Conservation (phyloP, 1,140 invertebrate species). For the Xylocopa sonorina region DNA sequence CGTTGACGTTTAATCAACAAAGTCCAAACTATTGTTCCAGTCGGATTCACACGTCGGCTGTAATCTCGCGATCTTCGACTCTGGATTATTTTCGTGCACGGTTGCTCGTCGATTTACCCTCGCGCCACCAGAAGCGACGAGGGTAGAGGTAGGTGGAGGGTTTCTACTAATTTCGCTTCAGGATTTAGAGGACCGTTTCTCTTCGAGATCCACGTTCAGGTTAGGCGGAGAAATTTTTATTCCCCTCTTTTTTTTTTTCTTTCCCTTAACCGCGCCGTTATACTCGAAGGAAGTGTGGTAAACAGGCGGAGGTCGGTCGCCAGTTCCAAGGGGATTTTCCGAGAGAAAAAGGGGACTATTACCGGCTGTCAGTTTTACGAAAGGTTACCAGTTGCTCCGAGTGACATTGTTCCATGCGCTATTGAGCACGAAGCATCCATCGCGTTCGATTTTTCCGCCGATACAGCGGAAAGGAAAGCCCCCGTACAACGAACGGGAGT, state of each 20-base stretch:
- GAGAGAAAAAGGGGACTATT: slow-evolving; percentile 6
- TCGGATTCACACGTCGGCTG: slow-evolving; percentile 40
- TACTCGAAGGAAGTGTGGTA: too few relatives aligned
- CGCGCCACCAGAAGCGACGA: too few relatives aligned
- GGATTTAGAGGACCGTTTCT: too few relatives aligned
- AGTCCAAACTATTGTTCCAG: slow-evolving; percentile 70
- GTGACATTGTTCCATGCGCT: slow-evolving; percentile 31
- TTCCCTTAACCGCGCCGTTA: too few relatives aligned
- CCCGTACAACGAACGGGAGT: not conserved
- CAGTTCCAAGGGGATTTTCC: not conserved
- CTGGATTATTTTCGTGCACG: slow-evolving; percentile 6
- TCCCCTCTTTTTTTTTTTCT: too few relatives aligned
- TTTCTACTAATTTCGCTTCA: too few relatives aligned
- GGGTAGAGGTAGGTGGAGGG: too few relatives aligned
- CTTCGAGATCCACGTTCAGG: too few relatives aligned
- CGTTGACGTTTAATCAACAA: slow-evolving; percentile 78
- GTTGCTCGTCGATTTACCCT: not conserved
- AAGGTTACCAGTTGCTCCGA: slow-evolving; percentile 30
- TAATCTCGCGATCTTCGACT: slow-evolving; percentile 21
- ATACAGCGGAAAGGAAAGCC: slow-evolving; percentile 6
- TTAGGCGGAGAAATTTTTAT: too few relatives aligned
- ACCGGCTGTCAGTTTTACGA: slow-evolving; percentile 30
- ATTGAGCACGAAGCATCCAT: slow-evolving; percentile 28
- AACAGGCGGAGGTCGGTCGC: not conserved
- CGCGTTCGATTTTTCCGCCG: slow-evolving; percentile 16